phyloP scores from a whole-genome alignment of 2,888 invertebrate genomes.

The Harpalus rubripes region DNA sequence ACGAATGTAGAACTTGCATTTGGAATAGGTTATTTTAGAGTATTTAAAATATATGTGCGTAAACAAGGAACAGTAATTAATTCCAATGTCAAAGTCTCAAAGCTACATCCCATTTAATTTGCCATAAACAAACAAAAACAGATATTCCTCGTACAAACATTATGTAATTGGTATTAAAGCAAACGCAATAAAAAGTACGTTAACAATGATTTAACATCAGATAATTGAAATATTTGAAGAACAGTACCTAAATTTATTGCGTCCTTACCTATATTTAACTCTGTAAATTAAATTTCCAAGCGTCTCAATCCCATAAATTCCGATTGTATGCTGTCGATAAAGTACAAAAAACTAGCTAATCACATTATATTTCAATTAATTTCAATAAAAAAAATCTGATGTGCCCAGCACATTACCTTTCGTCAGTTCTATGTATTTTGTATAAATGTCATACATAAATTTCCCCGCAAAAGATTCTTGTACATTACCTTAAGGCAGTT shows the following conservation, averaged over 20 bases:
- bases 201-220: slow-evolving; percentile 43
- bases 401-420: no score
- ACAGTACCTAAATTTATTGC: slow-evolving; percentile 8
- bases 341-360: background rate
- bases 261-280: background rate
- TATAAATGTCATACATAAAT: no score
- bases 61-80: slow-evolving; percentile 22
- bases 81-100: slow-evolving; percentile 36
- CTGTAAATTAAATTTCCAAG: slow-evolving; percentile 40
- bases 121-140: slow-evolving; percentile 45
- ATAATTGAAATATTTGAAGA: slow-evolving; percentile 52
- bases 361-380: no score
- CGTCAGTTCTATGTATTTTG: no score
- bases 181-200: slow-evolving; percentile 49
- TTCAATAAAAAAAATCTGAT: no score
- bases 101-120: slow-evolving; percentile 41
- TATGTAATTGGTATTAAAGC: slow-evolving; percentile 28
- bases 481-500: no score
- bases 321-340: no score
- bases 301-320: slow-evolving; percentile 2
- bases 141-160: slow-evolving; percentile 40
- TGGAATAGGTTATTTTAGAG: slow-evolving; percentile 29
- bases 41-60: slow-evolving; percentile 34
- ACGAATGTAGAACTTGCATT: background rate
- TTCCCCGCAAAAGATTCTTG: no score